Evolutionary conservation across 1,140 invertebrate genomes (phyloP), one percentile per base, ranked within the genome.

Genomic region (Cryptotermes secundus): DNA sequence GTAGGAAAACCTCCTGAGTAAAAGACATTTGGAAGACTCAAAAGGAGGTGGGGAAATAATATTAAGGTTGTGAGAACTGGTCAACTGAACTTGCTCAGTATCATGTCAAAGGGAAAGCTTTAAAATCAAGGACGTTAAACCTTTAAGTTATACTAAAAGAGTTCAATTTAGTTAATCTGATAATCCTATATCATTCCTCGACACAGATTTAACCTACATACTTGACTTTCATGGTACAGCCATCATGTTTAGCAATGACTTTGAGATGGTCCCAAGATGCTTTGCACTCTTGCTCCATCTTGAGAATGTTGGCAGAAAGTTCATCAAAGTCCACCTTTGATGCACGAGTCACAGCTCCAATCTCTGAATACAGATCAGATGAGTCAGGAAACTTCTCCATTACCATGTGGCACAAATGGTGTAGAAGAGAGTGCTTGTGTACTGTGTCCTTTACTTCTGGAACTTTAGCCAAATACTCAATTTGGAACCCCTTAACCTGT

Each of bases 361-460:
- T 96, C 95, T 99, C 99, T 42, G 97, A 99, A 90, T 99, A 99
- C 65, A 99, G 93, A 92, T 99, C 99, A 65, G 95, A 95, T 10
- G 96, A 96, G 84, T 99, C 97, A 0, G 97, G 96, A 90, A 96
- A 98, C 89, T 98, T 97, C 89, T 99, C 97, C 91, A 99, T 96
- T 81, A 99, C 97, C 92, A 99, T 98, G 89, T 97, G 96, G 90
- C 98, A 99, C 83, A 99, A 92, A 91, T 99, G 99, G 90, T 99
- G 97, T 65, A 99, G 92, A 84, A 99, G 91, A 35, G 98, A 98
- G 90, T 99, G 98, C 90, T 99, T 99, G 90, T 99, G 97, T 38
- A 99, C 97, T 0, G 98, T 99, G 90, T 99, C 98, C 91, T 99
- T 99, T 2, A 99, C 98, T 93, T 99, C 99, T 87, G 98, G 97